These are phyloP conservation scores for Nothoprocta perdicaria DNA, from an alignment of 2,113 vertebrate species.

Conservation along the genomic window DNA sequence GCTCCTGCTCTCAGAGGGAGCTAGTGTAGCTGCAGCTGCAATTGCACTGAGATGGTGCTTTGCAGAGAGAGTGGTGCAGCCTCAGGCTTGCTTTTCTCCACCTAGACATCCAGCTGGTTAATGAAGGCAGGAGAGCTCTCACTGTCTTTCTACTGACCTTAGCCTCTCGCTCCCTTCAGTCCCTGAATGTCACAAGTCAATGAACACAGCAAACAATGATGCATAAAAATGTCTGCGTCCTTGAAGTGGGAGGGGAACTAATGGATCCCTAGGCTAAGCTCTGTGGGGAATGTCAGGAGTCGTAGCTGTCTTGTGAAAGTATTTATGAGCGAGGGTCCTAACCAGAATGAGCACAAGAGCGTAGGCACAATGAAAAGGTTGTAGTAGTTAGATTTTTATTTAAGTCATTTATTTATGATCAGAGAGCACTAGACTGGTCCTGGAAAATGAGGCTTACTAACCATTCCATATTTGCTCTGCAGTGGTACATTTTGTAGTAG, in stretches of 20 bases:
- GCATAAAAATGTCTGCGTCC: not conserved
- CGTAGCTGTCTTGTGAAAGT: not conserved
- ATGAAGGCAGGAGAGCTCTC: not conserved
- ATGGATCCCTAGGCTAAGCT: not conserved
- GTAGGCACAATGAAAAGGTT: not conserved
- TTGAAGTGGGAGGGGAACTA: not conserved
- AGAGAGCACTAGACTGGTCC: not conserved
- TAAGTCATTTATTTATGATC: too few species aligned
- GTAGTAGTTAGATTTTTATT: not conserved
- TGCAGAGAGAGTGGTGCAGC: not conserved
- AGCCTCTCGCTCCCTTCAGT: not conserved
- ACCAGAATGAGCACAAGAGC: not conserved
- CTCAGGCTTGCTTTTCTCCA: not conserved
- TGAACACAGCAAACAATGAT: not conserved
- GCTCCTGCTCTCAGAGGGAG: not conserved
- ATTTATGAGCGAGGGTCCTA: not conserved
- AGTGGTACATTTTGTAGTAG: conserved; percentile 44
- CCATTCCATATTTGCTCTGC: not conserved
- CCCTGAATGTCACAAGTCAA: not conserved
- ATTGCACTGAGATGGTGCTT: not conserved
- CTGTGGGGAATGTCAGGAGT: not conserved
- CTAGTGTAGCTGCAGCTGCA: not conserved
- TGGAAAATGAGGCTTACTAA: not conserved
- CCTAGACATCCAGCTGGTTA: not conserved
- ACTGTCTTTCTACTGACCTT: not conserved